phyloP scores from a whole-genome alignment of 1,140 invertebrate species.

The Schlechtendalia chinensis region DNA sequence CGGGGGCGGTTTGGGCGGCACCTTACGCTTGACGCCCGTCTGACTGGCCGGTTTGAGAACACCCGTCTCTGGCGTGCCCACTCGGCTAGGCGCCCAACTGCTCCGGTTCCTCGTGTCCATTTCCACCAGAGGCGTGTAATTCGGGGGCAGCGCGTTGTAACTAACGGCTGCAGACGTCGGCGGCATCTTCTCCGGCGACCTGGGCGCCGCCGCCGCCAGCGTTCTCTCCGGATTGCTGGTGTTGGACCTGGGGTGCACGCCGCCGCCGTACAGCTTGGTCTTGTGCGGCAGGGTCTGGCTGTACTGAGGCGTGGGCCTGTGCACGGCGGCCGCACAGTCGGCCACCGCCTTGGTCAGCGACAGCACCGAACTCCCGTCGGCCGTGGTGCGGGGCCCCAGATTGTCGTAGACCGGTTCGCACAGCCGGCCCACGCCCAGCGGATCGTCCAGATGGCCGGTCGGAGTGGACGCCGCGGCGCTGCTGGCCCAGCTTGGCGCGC shows the following conservation, averaged over 20 bases:
- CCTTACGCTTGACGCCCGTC: conserved; percentile 59
- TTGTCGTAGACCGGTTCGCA: conserved; percentile 74
- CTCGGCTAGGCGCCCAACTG: conserved; percentile 47
- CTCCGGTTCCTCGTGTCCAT: conserved; percentile 47
- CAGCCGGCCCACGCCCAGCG: conserved; percentile 49
- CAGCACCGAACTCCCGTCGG: conserved; percentile 77
- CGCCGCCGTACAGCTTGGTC: conserved; percentile 57
- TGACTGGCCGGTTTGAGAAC: conserved; percentile 52
- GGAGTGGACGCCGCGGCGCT: conserved; percentile 64
- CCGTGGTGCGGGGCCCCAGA: conserved; percentile 84
- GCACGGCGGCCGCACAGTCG: conserved; percentile 65
- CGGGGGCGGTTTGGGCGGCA: conserved; percentile 76
- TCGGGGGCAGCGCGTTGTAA: conserved; percentile 51
- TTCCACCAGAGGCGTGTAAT: conserved; percentile 53
- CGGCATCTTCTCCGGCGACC: neutral
- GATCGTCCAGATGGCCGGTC: conserved; percentile 51
- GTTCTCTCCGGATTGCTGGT: conserved; percentile 60
- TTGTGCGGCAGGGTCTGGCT: conserved; percentile 76
- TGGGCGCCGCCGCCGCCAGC: neutral
- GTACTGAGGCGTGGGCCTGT: conserved; percentile 76
- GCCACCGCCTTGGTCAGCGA: conserved; percentile 63
- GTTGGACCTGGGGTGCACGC: conserved; percentile 52
- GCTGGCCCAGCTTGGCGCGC: conserved; percentile 78
- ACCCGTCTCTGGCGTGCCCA: conserved; percentile 42
- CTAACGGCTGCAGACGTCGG: neutral